These are phyloP conservation scores for Propsilocerus akamusi DNA, from an alignment of 1,140 invertebrate species.

Conservation along the genomic window DNA sequence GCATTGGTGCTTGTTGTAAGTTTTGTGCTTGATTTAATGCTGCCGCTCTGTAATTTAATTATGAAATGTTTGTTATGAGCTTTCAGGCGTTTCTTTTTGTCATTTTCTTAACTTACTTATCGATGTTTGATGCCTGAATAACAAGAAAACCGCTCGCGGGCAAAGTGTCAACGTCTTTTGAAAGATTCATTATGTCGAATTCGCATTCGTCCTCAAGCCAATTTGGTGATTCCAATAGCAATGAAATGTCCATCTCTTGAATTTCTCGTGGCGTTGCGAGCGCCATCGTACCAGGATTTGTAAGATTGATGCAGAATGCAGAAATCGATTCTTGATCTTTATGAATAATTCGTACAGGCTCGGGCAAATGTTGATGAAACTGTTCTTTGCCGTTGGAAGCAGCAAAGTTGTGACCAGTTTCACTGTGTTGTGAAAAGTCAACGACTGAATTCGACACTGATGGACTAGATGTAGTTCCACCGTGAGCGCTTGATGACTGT, in stretches of 20 bases:
- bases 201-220: constrained; percentile 94
- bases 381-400: constrained; percentile 24
- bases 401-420: constrained; percentile 13
- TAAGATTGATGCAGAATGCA: constrained; percentile 90
- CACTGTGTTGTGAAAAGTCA: constrained; percentile 10
- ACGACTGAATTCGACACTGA: background rate
- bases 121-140: constrained; percentile 61
- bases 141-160: constrained; percentile 72
- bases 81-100: background rate
- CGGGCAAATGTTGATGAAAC: constrained; percentile 36
- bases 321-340: constrained; percentile 98
- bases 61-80: background rate
- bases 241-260: constrained; percentile 91
- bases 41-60: constrained; percentile 4
- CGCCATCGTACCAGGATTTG: constrained; percentile 55
- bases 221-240: constrained; percentile 69
- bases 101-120: constrained; percentile 29
- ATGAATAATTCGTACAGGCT: constrained; percentile 89
- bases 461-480: background rate
- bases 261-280: constrained; percentile 90
- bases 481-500: background rate
- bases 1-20: constrained; percentile 18
- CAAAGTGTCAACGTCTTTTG: constrained; percentile 54
- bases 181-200: constrained; percentile 77
- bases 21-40: constrained; percentile 1